Base-by-base conservation (phyloP, 2,113 vertebrate genomes). In the Amphiprion ocellaris region DNA sequence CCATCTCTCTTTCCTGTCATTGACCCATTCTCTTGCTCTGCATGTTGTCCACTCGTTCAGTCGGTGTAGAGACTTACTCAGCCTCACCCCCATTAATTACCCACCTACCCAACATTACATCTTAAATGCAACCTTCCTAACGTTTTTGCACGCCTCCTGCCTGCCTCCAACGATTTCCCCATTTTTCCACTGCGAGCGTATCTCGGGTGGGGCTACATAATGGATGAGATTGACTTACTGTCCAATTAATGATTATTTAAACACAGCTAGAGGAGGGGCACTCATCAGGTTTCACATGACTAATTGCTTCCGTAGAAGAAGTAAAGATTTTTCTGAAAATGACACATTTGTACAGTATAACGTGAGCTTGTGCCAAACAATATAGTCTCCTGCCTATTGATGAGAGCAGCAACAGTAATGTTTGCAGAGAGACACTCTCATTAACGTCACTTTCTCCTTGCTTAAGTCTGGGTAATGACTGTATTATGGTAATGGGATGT, bases 211-310 rank as follows among this genome's bases (percentile, higher is more conserved):
- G 77, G 76, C 79, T 89, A 82, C 89, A 91, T 93, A 91, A 94
- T 92, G 89, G 86, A 94, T 92, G 87, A 88, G 85, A 93, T 91
- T 87, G 93, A 92, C 90, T 92, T 81, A 78, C 88, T 74, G 83
- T 90, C 89, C 87, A 89, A 92, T 93, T 90, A 91, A 93, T 83
- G 90, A 91, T 92, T 84, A 83, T 83, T 63, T 73, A 79, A 87
- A 87, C 84, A 79, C 87, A 81, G 77, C 79, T 49, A 79, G 68
- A 73, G 87, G 65, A 80, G 65, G 56, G 37, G 68, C 69, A 1
- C 80, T 87, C 72, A 60, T 86, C 75, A 52, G 69, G 60, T 86
- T 89, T 90, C 81, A 78, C 78, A 91, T 87, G 86, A 89, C 74
- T 69, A 78, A 91, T 80, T 65, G 69, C 53, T 87, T 85, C 82